Evolutionary conservation across 2,888 invertebrate genomes (phyloP), one percentile per base, ranked within the genome.

Genomic region (Syrphus vitripennis): DNA sequence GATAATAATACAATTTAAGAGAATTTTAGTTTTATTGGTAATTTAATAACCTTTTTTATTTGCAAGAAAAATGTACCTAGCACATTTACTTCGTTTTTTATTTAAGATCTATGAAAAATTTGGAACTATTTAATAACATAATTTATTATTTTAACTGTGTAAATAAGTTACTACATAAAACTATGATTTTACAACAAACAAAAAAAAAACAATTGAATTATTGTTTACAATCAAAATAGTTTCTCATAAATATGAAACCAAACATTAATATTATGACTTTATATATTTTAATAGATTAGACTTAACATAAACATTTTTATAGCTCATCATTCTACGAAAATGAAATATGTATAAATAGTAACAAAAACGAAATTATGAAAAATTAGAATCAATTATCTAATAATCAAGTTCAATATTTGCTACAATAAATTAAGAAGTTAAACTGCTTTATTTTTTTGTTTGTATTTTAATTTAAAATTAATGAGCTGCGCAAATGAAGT

Each of bases 91-190:
- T 59, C 6, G 14, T 37, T 34, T 37, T 21, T 59, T 59, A 7
- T 26, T 55, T 4, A 59, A 34, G 16, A 16, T 59, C 4, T 37
- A 21, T 59, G 34, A 34, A 34, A 59, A 59, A 12, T 14, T 59
- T 37, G 12, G 12, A 59, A 3, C 34, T 59, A 21, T 14, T 37
- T 59, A 37, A 65, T 12, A 55, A 55, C 31, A 26, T 67, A 61
- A 59, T 59, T 59, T 37, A 59, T 59, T 59, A 59, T 37, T 59
- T 59, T 59, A 37, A 37, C 59, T 21, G 37, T 59, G 59, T 34
- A 59, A 59, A 59, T 59, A 59, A 59, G 21, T 37, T 37, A 59
- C 14, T 21, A 59, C 34, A 59, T 21, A 37, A 21, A 14, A 37
- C 19, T 37, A 37, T 12, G 14, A 59, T 37, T 59, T 37, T 37